Conservation (phyloP, 2,888 invertebrate species). For the Cephus sareptanus region DNA sequence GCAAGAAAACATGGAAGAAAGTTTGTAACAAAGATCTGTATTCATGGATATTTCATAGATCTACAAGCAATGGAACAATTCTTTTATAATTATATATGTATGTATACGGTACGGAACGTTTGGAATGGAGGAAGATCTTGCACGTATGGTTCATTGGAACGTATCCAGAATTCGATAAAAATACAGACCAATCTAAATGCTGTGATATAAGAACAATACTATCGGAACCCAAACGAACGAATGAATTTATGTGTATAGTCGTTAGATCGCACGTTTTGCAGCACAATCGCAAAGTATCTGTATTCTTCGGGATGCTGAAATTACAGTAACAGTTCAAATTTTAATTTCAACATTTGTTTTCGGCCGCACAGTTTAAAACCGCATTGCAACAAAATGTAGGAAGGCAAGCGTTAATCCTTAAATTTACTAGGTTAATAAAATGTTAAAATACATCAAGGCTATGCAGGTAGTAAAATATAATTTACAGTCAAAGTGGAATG, state of each 20-base stretch:
- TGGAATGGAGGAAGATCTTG: slow-evolving; percentile 35
- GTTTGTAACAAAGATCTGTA: slow-evolving; percentile 40
- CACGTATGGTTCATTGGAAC: slow-evolving; percentile 24
- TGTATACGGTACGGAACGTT: slow-evolving; percentile 26
- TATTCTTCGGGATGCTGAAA: too few species aligned
- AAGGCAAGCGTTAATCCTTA: too few species aligned
- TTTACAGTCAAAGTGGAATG: neutral
- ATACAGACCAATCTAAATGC: slow-evolving; percentile 6
- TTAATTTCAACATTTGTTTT: too few species aligned
- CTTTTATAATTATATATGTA: slow-evolving; percentile 21
- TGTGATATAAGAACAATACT: slow-evolving; percentile 24
- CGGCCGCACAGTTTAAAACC: too few species aligned
- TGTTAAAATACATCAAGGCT: too few species aligned
- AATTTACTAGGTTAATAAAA: too few species aligned
- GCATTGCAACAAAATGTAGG: too few species aligned
- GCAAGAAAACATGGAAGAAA: neutral
- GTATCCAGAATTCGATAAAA: slow-evolving; percentile 14
- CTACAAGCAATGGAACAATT: slow-evolving; percentile 39
- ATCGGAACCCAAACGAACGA: neutral
- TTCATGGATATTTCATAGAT: slow-evolving; percentile 32
- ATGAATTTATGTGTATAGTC: neutral
- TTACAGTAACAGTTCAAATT: too few species aligned
- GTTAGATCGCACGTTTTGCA: neutral
- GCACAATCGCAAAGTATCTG: neutral
- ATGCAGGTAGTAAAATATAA: neutral